Conservation (phyloP, 2,797 vertebrate genomes). For the Chelonia mydas region DNA sequence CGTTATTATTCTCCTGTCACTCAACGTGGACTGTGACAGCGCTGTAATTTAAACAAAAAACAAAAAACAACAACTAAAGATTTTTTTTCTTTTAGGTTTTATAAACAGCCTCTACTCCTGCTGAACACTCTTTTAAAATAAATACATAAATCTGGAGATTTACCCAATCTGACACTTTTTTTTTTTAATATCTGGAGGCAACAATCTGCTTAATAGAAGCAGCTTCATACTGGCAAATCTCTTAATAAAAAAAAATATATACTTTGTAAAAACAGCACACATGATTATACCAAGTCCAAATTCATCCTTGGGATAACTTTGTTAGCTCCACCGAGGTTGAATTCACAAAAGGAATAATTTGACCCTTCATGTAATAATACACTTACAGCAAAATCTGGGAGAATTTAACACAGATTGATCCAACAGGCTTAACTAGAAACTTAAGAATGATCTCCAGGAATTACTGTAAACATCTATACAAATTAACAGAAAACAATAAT, state of each 20-base stretch:
- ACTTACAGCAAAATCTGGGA: not conserved
- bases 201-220: conserved; percentile 37
- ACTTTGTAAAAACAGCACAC: not conserved
- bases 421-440: not conserved
- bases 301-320: conserved; percentile 19
- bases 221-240: conserved; percentile 30
- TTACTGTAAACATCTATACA: not conserved
- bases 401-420: not conserved
- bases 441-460: not conserved
- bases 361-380: not conserved
- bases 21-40: not conserved
- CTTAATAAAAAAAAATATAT: not conserved
- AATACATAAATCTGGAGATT: not conserved
- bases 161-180: not conserved
- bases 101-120: fast-evolving
- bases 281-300: not conserved
- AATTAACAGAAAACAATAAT: not conserved
- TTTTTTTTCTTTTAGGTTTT: not conserved
- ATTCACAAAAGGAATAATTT: conserved; percentile 8
- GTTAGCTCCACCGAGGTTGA: conserved; percentile 7
- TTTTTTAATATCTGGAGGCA: not conserved
- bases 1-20: not conserved
- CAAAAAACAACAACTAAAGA: not conserved
- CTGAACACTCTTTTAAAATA: not conserved
- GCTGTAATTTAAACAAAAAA: not conserved